Base-by-base conservation (phyloP, 2,797 vertebrate species). In the Crenuchus spilurus region DNA sequence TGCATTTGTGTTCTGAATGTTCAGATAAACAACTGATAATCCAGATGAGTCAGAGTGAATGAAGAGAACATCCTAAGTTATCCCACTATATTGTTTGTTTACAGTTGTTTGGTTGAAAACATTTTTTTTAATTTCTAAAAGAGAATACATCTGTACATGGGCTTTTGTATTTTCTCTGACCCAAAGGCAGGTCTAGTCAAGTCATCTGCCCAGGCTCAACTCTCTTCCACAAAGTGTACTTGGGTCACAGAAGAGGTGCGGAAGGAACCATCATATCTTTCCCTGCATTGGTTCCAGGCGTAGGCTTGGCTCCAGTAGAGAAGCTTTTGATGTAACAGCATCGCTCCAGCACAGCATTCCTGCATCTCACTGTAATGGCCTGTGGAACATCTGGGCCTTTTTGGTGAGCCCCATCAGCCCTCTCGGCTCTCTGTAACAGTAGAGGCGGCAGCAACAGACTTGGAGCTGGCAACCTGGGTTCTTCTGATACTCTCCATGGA, bases 351-450 rank as follows among this genome's bases (percentile, higher is more conserved):
- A 0, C 10, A 72, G 77, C 87, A 91, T 93, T 92, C 90, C 83
- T 90, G 69, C 70, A 44, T 74, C 75, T 79, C 77, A 83, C 83
- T 82, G 89, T 90, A 87, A 92, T 88, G 82, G 82, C 90, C 88
- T 92, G 90, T 84, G 83, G 60, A 71, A 81, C 92, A 91, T 90
- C 85, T 92, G 91, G 81, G n/a, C 70, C 58, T 7, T 2, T 37
- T 57, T 55, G 18, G 26, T 16, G 6, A 74, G 49, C 30, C 4
- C 30, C 70, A 72, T 55, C 22, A 61, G 31, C 80, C 11, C 7
- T 33, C 3, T 11, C n/a, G 22, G 42, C 31, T 24, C 48, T 63
- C 31, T 41, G 18, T 20, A 49, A 70, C 57, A 13, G 49, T 26
- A 55, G 54, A 63, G 20, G 46, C 5, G 49, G 42, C 58, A 48